Percentiles rank a stretch among this genome's conserved stretches.
phyloP scores from a whole-genome alignment of 2,888 invertebrate genomes.

The Polydrusus tereticollis region DNA sequence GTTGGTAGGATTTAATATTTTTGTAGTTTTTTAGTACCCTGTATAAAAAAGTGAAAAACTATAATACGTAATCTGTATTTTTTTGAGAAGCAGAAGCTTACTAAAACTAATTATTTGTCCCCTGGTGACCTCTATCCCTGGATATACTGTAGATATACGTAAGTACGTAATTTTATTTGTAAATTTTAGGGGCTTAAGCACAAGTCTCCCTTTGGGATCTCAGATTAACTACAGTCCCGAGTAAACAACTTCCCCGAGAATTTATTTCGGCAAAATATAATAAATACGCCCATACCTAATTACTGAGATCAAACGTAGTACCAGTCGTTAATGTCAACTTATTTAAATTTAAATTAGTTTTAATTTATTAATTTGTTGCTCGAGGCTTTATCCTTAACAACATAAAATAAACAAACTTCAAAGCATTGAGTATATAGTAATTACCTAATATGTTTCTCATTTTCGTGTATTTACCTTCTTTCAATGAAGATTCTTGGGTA shows the following conservation, averaged over 20 bases:
- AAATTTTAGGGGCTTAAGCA: too few species aligned
- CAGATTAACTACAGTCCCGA: neutral
- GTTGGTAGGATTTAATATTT: too few species aligned
- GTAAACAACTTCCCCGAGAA: neutral
- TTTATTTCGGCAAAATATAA: neutral
- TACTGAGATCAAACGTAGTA: neutral
- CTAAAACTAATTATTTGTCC: too few species aligned
- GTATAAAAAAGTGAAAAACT: too few species aligned
- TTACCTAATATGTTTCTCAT: neutral
- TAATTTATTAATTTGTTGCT: constrained; percentile 9
- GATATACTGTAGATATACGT: too few species aligned
- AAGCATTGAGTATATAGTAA: constrained; percentile 3
- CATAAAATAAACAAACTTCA: neutral
- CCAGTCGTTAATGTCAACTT: neutral
- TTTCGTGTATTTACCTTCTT: neutral
- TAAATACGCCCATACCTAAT: neutral
- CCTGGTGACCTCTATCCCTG: too few species aligned
- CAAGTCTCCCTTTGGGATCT: too few species aligned
- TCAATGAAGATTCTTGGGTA: neutral
- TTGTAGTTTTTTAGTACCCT: too few species aligned
- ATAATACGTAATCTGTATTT: too few species aligned
- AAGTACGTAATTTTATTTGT: too few species aligned
- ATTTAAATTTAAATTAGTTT: neutral
- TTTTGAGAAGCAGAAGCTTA: too few species aligned
- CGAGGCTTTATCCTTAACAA: neutral